phyloP scores from a whole-genome alignment of 2,888 invertebrate genomes.

The Hydropsyche betteni region DNA sequence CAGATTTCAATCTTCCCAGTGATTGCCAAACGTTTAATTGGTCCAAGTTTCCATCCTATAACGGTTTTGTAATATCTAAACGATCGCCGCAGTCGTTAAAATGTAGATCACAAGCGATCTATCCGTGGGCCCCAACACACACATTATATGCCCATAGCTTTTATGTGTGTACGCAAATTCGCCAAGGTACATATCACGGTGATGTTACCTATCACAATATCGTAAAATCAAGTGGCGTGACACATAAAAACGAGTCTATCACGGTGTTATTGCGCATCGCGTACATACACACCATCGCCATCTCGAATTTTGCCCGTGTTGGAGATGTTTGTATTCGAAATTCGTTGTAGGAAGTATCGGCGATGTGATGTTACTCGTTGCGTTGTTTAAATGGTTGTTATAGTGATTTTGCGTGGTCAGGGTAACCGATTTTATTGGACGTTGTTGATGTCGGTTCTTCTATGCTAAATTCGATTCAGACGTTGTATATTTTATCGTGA shows the following conservation, averaged over 20 bases:
- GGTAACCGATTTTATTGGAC: too few species aligned
- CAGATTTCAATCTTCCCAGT: neutral
- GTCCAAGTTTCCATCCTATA: neutral
- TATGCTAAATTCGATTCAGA: too few species aligned
- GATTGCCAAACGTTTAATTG: neutral
- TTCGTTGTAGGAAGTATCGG: too few species aligned
- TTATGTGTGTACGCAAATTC: constrained; percentile 30
- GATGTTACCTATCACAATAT: constrained; percentile 31
- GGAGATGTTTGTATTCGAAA: too few species aligned
- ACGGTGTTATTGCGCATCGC: constrained; percentile 22
- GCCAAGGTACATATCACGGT: constrained; percentile 29
- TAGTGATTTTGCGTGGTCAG: too few species aligned
- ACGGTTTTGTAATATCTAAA: constrained; percentile 3
- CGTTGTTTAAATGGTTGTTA: too few species aligned
- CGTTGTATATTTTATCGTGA: too few species aligned
- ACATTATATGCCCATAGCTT: constrained; percentile 9
- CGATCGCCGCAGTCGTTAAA: neutral
- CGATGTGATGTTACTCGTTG: too few species aligned
- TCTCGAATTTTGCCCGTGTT: neutral
- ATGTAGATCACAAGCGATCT: neutral
- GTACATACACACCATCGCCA: constrained; percentile 8
- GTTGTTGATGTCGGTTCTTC: too few species aligned
- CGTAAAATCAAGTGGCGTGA: constrained; percentile 43
- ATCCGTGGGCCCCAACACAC: too few species aligned
- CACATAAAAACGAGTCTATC: constrained; percentile 32